These are phyloP conservation scores for Coelinius sp. DNA, from an alignment of 2,888 invertebrate genomes.

Conservation along the genomic window DNA sequence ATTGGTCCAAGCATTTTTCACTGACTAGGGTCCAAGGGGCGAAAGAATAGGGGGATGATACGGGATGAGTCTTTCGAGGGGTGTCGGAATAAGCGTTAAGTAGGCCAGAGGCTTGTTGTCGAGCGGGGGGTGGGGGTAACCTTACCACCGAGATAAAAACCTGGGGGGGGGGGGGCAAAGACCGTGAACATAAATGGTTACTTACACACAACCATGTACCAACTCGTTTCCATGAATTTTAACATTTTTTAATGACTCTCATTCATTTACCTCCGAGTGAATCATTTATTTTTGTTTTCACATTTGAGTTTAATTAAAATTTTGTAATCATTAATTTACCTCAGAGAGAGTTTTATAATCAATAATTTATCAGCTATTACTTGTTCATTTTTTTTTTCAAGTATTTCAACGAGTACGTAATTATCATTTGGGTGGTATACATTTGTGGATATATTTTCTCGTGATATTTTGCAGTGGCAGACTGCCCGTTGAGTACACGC, in stretches of 20 bases:
- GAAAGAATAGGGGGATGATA: constrained; percentile 65
- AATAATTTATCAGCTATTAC: constrained; percentile 24
- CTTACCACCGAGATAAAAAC: constrained; percentile 17
- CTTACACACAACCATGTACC: constrained; percentile 25
- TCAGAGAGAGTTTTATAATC: neutral
- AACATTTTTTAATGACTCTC: neutral
- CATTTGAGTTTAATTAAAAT: neutral
- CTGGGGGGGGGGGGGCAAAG: neutral
- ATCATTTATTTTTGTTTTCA: constrained; percentile 1
- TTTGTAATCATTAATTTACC: neutral
- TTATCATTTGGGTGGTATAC: constrained; percentile 25
- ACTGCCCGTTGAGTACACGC: constrained; percentile 29
- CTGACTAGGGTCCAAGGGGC: constrained; percentile 11
- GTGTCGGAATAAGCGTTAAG: constrained; percentile 68
- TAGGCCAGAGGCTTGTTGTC: constrained; percentile 58
- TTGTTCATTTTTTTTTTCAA: constrained; percentile 11
- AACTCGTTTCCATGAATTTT: constrained; percentile 16
- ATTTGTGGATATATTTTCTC: no score
- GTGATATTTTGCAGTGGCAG: no score
- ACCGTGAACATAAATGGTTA: constrained; percentile 41
- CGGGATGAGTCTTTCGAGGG: constrained; percentile 62
- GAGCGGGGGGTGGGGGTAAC: neutral
- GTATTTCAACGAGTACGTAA: constrained; percentile 15
- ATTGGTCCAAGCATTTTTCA: constrained; percentile 66
- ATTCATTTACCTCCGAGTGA: neutral